Conservation (phyloP, 1,140 invertebrate species). For the Lordiphosa mommai region DNA sequence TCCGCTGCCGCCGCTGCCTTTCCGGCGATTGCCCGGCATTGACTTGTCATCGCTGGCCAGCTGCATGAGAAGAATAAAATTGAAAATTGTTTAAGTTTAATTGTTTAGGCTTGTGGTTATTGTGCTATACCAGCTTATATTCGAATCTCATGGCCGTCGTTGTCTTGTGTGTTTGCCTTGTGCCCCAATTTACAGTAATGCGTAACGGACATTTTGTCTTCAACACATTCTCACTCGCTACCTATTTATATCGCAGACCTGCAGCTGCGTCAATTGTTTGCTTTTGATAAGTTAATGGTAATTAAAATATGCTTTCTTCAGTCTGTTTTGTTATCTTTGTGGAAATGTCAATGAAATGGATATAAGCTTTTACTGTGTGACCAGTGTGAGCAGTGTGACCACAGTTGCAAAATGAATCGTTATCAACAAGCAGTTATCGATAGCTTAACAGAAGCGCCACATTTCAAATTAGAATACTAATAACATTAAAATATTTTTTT, state of each 20-base stretch:
- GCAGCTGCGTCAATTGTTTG: too few relatives aligned
- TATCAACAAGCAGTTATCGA: too few relatives aligned
- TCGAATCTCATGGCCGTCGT: conserved; percentile 55
- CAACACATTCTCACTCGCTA: conserved; percentile 40
- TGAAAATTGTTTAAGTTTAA: too few relatives aligned
- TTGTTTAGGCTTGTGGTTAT: not conserved
- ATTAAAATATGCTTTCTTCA: not conserved
- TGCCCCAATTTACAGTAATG: too few relatives aligned
- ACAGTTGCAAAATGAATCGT: too few relatives aligned
- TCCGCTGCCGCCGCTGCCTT: conserved; percentile 30
- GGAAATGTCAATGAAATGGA: conserved; percentile 4
- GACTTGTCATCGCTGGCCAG: conserved; percentile 58
- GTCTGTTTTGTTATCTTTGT: conserved; percentile 14
- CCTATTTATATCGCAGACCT: not conserved
- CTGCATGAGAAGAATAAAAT: conserved; percentile 22
- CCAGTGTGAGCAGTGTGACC: too few relatives aligned
- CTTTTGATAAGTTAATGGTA: too few relatives aligned
- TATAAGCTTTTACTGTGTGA: too few relatives aligned
- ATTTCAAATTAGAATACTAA: too few relatives aligned
- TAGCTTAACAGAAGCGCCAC: too few relatives aligned
- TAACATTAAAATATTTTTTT: too few relatives aligned
- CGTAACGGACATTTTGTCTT: conserved; percentile 28
- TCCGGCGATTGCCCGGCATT: conserved; percentile 30
- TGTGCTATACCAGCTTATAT: conserved; percentile 50
- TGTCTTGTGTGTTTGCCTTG: conserved; percentile 7